These are phyloP conservation scores for Symphodus melops DNA, from an alignment of 2,113 vertebrate species.

Conservation along the genomic window DNA sequence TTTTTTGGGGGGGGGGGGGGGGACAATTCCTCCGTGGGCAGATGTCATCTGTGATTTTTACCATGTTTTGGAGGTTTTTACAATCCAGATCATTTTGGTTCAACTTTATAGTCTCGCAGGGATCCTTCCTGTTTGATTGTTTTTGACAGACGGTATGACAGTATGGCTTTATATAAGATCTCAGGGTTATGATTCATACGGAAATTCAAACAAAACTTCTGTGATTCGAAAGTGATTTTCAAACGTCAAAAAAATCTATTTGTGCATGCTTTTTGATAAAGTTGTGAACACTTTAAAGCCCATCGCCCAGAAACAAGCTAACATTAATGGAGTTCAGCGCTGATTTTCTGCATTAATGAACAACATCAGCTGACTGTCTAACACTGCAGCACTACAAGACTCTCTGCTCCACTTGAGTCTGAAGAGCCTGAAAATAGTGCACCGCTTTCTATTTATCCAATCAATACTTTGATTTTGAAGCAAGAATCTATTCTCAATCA, in stretches of 20 bases:
- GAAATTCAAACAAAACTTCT: neutral
- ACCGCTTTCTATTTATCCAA: neutral
- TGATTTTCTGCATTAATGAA: neutral
- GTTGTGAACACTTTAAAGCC: neutral
- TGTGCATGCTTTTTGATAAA: neutral
- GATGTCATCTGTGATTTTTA: slow-evolving; percentile 61
- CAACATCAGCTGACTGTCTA: neutral
- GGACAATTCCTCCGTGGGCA: slow-evolving; percentile 49
- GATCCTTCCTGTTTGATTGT: slow-evolving; percentile 23
- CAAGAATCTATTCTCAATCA: neutral
- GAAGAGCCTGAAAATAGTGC: neutral
- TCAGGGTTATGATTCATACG: neutral
- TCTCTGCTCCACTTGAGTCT: neutral
- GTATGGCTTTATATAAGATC: slow-evolving; percentile 20
- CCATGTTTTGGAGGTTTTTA: slow-evolving; percentile 36
- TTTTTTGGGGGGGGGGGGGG: too few species aligned
- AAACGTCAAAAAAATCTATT: neutral
- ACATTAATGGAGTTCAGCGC: neutral
- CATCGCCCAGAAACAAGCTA: neutral
- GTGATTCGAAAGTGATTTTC: neutral
- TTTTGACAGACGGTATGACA: slow-evolving; percentile 28
- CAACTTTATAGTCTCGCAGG: slow-evolving; percentile 3
- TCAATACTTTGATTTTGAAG: neutral
- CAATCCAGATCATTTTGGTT: slow-evolving; percentile 35
- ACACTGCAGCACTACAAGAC: neutral